These are phyloP conservation scores for Microplitis deprimator DNA, from an alignment of 2,888 invertebrate genomes.

Conservation along the genomic window DNA sequence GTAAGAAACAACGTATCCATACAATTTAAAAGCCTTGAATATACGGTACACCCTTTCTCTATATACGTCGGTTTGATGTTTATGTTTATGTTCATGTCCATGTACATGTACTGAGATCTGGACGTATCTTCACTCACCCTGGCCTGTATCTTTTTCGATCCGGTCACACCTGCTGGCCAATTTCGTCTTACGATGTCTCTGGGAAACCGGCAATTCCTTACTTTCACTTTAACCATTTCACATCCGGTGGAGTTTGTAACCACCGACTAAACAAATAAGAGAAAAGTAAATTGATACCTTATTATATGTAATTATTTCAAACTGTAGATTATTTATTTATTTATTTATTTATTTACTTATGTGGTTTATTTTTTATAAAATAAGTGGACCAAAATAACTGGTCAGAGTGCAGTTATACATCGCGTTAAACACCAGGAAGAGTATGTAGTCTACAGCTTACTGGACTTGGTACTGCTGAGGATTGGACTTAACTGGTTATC, in stretches of 20 bases:
- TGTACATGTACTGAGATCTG: neutral
- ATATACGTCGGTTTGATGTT: neutral
- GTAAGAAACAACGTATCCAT: slow-evolving; percentile 14
- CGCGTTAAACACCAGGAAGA: slow-evolving; percentile 13
- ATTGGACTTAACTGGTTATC: slow-evolving; percentile 19
- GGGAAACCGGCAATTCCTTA: slow-evolving; percentile 19
- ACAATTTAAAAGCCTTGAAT: slow-evolving; percentile 13
- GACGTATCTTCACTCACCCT: no score
- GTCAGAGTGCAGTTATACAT: slow-evolving; percentile 17
- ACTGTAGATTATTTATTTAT: no score
- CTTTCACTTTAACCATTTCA: slow-evolving; percentile 29
- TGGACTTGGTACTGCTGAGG: neutral
- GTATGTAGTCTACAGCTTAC: no score
- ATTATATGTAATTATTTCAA: neutral
- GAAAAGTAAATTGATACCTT: neutral
- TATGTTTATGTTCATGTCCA: neutral
- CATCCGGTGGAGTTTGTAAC: neutral
- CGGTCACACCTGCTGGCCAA: slow-evolving; percentile 26
- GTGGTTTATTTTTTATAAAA: neutral
- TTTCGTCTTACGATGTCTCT: slow-evolving; percentile 5
- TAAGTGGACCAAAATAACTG: slow-evolving; percentile 10
- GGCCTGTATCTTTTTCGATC: neutral
- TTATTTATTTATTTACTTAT: no score
- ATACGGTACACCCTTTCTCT: slow-evolving; percentile 16
- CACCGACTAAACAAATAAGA: neutral